Evolutionary conservation across 1,140 invertebrate genomes (phyloP), one percentile per base, ranked within the genome.

Genomic region (Drosophila pachea): DNA sequence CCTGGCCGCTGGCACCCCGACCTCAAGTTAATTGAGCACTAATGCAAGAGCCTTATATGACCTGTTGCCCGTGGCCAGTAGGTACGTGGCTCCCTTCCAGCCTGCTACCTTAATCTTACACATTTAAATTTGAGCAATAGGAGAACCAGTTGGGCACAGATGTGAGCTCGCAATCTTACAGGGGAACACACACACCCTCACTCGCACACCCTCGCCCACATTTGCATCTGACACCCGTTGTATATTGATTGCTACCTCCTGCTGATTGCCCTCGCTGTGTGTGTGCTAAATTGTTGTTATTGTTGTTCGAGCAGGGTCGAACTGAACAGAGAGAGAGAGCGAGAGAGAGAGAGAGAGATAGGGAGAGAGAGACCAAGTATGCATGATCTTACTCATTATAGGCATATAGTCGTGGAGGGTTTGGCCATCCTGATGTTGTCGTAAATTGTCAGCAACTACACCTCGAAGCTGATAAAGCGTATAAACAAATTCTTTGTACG

Each of bases 1-100:
- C 32, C 29, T 45, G 56, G 38, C 6, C 42, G 35, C n/a, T 8
- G 52, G 31, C 60, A 67, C 56, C 50, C 54, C 73, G 33, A 43
- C 9, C 64, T 65, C 47, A 40, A 73, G 55, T 79, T 83, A 86
- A 79, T 86, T 83, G 69, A 86, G 76, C 68, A 73, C 72, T 69
- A 73, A 84, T 75, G 33, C 5, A 7, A 9, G 5, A 22, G 11
- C 22, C 7, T 38, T 65, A 78, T 78, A 63, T 68, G 50, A 68
- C 55, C 67, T 61, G 47, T 35, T 48, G 32, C 16, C 48, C 22
- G 60, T 12, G 12, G 40, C 31, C 38, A 32, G 50, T 33, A 33
- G 35, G 12, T 45, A 38, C 12, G 8, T 43, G 58, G 11, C 32
- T 43, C 42, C 38, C 36, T 53, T 33, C 43, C 58, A 63, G 45